phyloP scores from a whole-genome alignment of 2,113 vertebrate genomes.

The Telmatochromis sp. region DNA sequence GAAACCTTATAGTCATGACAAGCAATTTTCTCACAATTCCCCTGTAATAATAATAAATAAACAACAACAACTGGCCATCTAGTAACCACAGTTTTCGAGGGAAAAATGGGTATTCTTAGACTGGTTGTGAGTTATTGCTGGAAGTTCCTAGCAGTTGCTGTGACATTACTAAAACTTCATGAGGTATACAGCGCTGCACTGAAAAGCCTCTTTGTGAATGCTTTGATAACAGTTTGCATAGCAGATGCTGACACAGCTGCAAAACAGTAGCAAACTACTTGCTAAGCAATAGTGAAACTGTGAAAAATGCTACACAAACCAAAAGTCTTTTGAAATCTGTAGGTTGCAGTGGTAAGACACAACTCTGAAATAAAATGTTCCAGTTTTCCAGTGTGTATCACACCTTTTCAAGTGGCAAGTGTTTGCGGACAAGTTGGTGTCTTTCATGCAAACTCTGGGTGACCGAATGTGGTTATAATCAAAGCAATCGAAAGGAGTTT shows the following conservation, averaged over 20 bases:
- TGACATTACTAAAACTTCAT: not conserved
- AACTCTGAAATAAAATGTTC: not conserved
- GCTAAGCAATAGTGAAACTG: not conserved
- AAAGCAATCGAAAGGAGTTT: not conserved
- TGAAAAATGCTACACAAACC: not conserved
- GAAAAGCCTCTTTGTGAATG: not conserved
- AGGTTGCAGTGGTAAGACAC: not conserved
- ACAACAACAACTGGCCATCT: not conserved
- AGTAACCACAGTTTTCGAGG: not conserved
- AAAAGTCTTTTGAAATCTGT: not conserved
- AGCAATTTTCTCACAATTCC: not conserved
- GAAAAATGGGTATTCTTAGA: not conserved
- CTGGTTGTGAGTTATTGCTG: not conserved
- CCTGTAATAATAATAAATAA: not conserved
- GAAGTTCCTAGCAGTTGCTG: not conserved
- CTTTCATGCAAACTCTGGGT: not conserved
- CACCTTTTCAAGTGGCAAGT: not conserved
- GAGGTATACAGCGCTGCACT: not conserved
- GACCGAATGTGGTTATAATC: not conserved
- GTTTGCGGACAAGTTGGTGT: not conserved
- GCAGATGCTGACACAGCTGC: not conserved
- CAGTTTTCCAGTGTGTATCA: not conserved
- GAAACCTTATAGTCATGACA: slow-evolving; percentile 7
- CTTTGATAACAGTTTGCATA: not conserved
- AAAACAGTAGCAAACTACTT: not conserved